These are phyloP conservation scores for Montipora efflorescens DNA, from an alignment of 64 coral and sea anemone species.

Conservation along the genomic window DNA sequence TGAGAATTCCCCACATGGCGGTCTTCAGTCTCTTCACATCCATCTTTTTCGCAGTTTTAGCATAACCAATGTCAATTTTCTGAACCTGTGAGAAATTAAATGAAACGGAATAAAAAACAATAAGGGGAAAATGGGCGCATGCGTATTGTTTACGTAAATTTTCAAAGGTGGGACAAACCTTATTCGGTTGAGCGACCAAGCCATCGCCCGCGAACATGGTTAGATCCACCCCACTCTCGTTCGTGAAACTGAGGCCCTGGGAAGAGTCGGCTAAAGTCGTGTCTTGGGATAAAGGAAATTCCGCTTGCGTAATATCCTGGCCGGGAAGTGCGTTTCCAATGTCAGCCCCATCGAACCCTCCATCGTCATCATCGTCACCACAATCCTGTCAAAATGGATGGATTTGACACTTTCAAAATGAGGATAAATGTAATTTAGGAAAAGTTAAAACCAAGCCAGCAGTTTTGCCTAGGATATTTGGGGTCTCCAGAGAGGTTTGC, in stretches of 20 bases:
- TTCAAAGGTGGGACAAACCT: constrained; percentile 33
- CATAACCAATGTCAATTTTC: constrained; percentile 93
- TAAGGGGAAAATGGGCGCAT: neutral
- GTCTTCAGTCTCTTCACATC: constrained; percentile 91
- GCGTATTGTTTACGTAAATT: neutral
- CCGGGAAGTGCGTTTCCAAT: neutral
- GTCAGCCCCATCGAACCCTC: neutral
- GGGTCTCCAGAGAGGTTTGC: too few species aligned
- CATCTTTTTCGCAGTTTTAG: constrained; percentile 99
- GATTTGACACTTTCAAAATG: neutral
- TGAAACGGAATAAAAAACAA: too few species aligned
- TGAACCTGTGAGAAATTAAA: constrained; percentile 63
- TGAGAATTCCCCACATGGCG: constrained; percentile 92
- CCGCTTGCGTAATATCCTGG: constrained; percentile 14
- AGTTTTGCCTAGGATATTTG: too few species aligned
- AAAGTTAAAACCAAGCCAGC: too few species aligned
- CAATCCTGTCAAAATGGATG: neutral
- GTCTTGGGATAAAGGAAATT: constrained; percentile 49
- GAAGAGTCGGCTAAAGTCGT: constrained; percentile 75
- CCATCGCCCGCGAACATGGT: constrained; percentile 95
- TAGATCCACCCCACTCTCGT: constrained; percentile 69
- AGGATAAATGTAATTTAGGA: neutral
- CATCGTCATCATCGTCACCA: constrained; percentile 51
- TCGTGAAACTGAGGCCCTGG: constrained; percentile 83
- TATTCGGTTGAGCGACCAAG: constrained; percentile 95